Base-by-base conservation (phyloP, 2,113 vertebrate species). In the Lagopus leucura region DNA sequence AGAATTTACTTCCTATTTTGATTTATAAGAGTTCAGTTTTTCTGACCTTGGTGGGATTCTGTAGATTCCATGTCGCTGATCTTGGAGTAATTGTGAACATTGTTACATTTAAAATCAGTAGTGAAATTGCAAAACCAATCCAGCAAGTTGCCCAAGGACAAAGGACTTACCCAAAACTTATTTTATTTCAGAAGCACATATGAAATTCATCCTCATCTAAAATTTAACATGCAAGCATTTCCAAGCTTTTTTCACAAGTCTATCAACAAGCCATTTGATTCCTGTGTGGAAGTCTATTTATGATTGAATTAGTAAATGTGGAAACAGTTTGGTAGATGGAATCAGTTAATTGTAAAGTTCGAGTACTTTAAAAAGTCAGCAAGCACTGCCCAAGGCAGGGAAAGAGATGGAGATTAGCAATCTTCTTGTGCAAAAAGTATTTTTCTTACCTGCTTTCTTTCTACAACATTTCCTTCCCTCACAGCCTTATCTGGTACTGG, bases 121-220 rank as follows among this genome's bases (percentile, higher is more conserved):
- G 17, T 24, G 57, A 21, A 32, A 47, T 32, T 36, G 72, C 47
- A 76, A 82, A 82, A 79, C 52, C 12, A 75, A 63, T n/a, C 70
- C 63, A 70, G 6, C 54, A 52, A 13, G 61, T 60, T 86, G n/a
- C 30, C 18, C 43, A 73, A 52, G 47, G 43, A 57, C 1, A 8
- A 70, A 70, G 16, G 71, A 65, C 30, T 66, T 79, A 48, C 27
- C 25, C 36, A 69, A 75, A 18, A 22, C 76, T 87, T 89, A 30
- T 52, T 90, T 36, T 72, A 12, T 83, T 95, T 95, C 58, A 85
- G 84, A 85, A 85, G 27, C 32, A 67, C 15, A 27, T n/a, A n/a
- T 8, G 11, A 66, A 75, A 75, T 58, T 45, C 9, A 38, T n/a
- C 0, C 0, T n/a, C 72, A 45, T 66, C 22, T 78, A n/a, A 66